Base-by-base conservation (phyloP, 1,140 invertebrate species). In the Drosophila nannoptera region DNA sequence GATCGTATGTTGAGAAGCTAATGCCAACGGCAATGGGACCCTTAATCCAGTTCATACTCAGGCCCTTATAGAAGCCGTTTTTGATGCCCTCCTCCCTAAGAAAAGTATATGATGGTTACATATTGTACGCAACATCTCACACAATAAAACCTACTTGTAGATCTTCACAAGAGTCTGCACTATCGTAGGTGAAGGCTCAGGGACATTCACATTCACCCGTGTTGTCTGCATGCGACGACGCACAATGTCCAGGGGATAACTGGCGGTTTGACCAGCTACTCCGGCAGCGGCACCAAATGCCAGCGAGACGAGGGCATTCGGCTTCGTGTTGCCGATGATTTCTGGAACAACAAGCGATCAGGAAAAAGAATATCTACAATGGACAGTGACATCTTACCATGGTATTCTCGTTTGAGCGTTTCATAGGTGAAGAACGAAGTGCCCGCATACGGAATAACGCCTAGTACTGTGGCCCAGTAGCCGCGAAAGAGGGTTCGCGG, bases 1-100 rank as follows among this genome's bases (percentile, higher is more conserved):
- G 90, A 90, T 99, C 98, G 90, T 99, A 99, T 0, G 96, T 97
- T 4, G 97, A 95, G 91, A 99, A 99, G 89, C 97, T 98, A 69
- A 99, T 97, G 42, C 98, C 98, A n/a, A 98, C 97, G 3, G 98
- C 96, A 46, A 99, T 96, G 0, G 98, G 98, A 5, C 98, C 98
- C 91, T 99, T 99, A 3, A 99, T 94, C 97, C 97, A 99, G 91
- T 99, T 99, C 96, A 99, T 98, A 75, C 96, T 98, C 0, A 99
- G 92, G 0, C 98, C 98, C 91, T 99, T 99, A 91, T 97, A 99
- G 82, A 99, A 95, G 0, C 98, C 98, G 68, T 93, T 92, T 88
- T 93, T 93, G 16, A 97, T 89, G 29, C 98, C 98, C 91, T 99
- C 97, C 73, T 94, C 93, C 58, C 94, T 95, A 22, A 22, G 90